These are phyloP conservation scores for Cyprinodon variegatus DNA, from an alignment of 2,113 vertebrate genomes.

Conservation along the genomic window DNA sequence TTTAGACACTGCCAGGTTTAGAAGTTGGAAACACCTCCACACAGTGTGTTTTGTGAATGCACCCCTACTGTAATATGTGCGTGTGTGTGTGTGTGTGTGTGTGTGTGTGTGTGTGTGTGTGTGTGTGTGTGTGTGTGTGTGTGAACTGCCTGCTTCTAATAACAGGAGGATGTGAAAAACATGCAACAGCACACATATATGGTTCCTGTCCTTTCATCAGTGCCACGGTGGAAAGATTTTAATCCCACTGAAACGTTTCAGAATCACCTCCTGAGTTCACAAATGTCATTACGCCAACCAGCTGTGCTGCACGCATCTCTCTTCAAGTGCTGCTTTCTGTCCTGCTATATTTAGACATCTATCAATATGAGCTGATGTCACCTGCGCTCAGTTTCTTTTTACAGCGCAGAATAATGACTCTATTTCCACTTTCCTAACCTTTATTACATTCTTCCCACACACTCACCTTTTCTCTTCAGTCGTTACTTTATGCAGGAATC, in stretches of 20 bases:
- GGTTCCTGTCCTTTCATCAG: slow-evolving; percentile 30
- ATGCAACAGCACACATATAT: background rate
- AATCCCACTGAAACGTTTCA: slow-evolving; percentile 66
- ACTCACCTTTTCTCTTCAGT: slow-evolving; percentile 24
- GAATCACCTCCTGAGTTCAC: slow-evolving; percentile 59
- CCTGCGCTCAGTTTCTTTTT: slow-evolving; percentile 26
- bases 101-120: background rate
- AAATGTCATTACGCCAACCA: slow-evolving; percentile 51
- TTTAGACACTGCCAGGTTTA: slow-evolving; percentile 27
- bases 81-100: background rate
- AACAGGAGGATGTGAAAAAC: background rate
- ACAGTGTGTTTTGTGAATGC: slow-evolving; percentile 3
- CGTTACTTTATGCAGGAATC: slow-evolving; percentile 8
- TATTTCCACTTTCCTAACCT: slow-evolving; percentile 11
- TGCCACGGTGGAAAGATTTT: slow-evolving; percentile 49
- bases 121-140: background rate
- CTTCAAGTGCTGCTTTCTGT: slow-evolving; percentile 30
- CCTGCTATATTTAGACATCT: slow-evolving; percentile 37
- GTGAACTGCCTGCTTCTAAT: background rate
- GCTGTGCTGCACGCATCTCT: slow-evolving; percentile 36
- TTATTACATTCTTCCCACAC: slow-evolving; percentile 23
- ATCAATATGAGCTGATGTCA: slow-evolving; percentile 28
- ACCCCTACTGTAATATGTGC: background rate
- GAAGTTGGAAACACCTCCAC: slow-evolving; percentile 7
- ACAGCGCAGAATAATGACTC: slow-evolving; percentile 5